Evolutionary conservation across 2,797 vertebrate species (phyloP).

Genomic region (Ceryle rudis): DNA sequence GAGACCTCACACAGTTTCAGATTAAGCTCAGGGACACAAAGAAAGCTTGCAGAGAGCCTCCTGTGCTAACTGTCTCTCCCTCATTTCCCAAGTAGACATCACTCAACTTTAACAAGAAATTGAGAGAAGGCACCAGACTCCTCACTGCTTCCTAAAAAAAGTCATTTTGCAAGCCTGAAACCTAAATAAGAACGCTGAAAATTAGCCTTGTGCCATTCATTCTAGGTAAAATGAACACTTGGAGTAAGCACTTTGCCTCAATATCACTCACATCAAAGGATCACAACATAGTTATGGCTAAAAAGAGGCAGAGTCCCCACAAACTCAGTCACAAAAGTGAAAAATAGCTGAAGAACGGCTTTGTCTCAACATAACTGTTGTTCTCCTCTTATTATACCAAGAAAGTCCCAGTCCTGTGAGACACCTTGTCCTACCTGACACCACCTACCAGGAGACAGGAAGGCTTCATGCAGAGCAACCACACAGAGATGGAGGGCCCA

Average conservation of each 20-base stretch:
- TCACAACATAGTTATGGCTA: background rate
- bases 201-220: background rate
- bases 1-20: background rate
- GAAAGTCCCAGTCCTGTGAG: background rate
- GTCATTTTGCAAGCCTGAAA: background rate
- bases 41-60: background rate
- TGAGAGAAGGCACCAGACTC: background rate
- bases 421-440: background rate
- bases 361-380: background rate
- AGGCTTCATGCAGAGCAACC: background rate
- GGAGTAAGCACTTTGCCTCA: background rate
- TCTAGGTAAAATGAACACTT: background rate
- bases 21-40: background rate
- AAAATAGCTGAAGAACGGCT: background rate
- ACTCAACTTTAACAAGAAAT: background rate
- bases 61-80: background rate
- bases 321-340: background rate
- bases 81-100: background rate
- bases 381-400: background rate
- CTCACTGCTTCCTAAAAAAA: background rate
- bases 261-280: background rate
- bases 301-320: background rate
- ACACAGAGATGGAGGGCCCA: background rate
- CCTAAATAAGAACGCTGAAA: background rate
- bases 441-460: accelerated